phyloP scores from a whole-genome alignment of 2,888 invertebrate species.

The Auanema sp. region DNA sequence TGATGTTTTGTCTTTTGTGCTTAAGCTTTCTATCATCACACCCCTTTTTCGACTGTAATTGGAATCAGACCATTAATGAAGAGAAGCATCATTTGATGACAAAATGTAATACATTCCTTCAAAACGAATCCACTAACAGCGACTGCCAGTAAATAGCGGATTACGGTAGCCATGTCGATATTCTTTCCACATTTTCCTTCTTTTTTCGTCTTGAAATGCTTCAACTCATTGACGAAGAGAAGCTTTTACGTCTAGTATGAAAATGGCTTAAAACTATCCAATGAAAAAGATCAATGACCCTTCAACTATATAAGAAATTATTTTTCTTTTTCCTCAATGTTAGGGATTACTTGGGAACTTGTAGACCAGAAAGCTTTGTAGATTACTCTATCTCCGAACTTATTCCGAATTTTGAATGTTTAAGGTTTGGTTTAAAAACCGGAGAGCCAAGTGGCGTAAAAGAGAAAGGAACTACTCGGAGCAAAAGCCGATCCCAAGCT shows the following conservation, averaged over 20 bases:
- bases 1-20: too few relatives aligned
- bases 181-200: too few relatives aligned
- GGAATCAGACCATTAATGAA: too few relatives aligned
- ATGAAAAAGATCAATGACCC: too few relatives aligned
- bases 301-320: too few relatives aligned
- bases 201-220: neutral
- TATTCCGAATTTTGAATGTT: constrained; percentile 11
- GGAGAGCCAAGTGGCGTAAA: constrained; percentile 64
- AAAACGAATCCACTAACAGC: neutral
- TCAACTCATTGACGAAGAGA: too few relatives aligned
- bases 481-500: constrained; percentile 14
- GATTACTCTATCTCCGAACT: neutral
- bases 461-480: constrained; percentile 51
- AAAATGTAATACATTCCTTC: constrained; percentile 1
- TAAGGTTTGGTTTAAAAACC: constrained; percentile 64
- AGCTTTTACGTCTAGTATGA: too few relatives aligned
- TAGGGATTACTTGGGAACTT: neutral
- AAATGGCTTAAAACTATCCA: too few relatives aligned
- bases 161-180: neutral
- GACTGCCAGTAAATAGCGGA: neutral
- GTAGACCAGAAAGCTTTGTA: neutral
- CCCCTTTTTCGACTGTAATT: too few relatives aligned
- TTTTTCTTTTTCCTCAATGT: too few relatives aligned
- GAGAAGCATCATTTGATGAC: neutral
- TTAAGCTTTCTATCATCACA: too few relatives aligned